Base-by-base conservation (phyloP, 2,888 invertebrate genomes). In the Eutolmus rufibarbis region DNA sequence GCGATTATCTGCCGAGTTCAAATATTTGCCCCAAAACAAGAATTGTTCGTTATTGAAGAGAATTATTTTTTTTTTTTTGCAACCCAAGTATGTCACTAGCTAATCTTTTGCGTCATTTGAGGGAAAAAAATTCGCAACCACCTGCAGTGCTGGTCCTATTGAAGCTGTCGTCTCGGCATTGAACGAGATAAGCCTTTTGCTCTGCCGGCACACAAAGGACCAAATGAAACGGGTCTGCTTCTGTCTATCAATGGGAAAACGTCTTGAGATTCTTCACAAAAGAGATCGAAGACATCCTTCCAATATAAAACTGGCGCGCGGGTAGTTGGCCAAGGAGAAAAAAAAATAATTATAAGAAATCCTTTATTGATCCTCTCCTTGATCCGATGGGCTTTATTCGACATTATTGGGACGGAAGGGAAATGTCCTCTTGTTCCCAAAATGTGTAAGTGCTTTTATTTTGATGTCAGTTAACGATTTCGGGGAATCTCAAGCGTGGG, bases 91-190 rank as follows among this genome's bases (percentile, higher is more conserved):
- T 66, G 82, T 82, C 82, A 82, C 56, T 37, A 57, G 82, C 57
- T 82, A 82, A 82, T 82, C 82, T 82, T 14, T 82, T 82, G 37
- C 82, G 82, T 82, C 82, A 57, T 57, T 23, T 19, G 66, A 66
- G 2, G 8, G 66, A 8, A 23, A 66, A 56, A 56, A 82, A 82
- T 82, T 82, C 82, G 82, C 82, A 82, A 82, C 82, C 82, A 82
- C 82, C 82, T 82, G 82, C 82, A 57, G 82, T 57, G 82, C 82
- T n/a, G 19, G 37, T 34, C 34, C 82, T 66, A 82, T 82, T 82
- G 57, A 82, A n/a, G 34, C 82, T 66, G 82, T 82, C 82, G 19
- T 82, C 82, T 51, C 31, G 28, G 19, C 28, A 82, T 82, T 82
- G 57, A 82, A n/a, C 9, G 57, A 82, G 82, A 82, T 82, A 82